A percentile compares a stretch with the other conserved stretches of the same genome.
phyloP scores from a whole-genome alignment of 2,888 invertebrate genomes.

The Uropetala carovei region DNA sequence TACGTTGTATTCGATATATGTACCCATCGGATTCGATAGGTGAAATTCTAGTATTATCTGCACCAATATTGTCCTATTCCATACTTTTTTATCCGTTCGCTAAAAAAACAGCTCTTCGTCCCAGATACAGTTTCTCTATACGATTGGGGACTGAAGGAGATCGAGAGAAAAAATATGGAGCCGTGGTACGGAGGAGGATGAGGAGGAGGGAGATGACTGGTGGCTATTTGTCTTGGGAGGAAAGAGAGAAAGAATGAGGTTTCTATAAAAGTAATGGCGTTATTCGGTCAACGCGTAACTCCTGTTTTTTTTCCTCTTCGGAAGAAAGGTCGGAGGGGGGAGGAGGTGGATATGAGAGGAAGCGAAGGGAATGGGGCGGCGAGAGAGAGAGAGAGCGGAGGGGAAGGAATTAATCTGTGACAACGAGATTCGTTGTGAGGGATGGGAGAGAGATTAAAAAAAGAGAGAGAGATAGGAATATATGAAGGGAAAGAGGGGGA shows the following conservation, averaged over 20 bases:
- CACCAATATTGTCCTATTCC: too few species aligned
- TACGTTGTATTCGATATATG: too few species aligned
- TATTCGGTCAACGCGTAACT: not conserved
- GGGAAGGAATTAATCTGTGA: not conserved
- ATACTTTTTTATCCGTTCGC: too few species aligned
- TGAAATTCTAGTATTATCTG: too few species aligned
- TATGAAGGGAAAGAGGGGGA: not conserved
- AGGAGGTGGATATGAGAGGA: not conserved
- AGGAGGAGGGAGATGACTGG: not conserved
- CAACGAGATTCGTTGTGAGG: not conserved
- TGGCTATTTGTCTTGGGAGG: not conserved
- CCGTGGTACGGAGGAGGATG: not conserved
- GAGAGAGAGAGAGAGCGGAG: not conserved
- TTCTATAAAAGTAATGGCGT: constrained; percentile 15
- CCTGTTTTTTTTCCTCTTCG: not conserved
- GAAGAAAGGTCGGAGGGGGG: too few species aligned
- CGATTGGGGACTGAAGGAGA: not conserved
- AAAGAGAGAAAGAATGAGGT: not conserved
- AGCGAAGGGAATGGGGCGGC: not conserved
- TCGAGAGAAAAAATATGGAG: not conserved
- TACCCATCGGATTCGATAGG: too few species aligned
- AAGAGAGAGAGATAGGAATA: not conserved
- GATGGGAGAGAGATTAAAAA: not conserved
- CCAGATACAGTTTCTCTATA: too few species aligned
- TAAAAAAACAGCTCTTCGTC: too few species aligned